Percentiles rank a stretch among this genome's conserved stretches.
phyloP scores from a whole-genome alignment of 1,140 invertebrate species.

The Bombus breviceps region DNA sequence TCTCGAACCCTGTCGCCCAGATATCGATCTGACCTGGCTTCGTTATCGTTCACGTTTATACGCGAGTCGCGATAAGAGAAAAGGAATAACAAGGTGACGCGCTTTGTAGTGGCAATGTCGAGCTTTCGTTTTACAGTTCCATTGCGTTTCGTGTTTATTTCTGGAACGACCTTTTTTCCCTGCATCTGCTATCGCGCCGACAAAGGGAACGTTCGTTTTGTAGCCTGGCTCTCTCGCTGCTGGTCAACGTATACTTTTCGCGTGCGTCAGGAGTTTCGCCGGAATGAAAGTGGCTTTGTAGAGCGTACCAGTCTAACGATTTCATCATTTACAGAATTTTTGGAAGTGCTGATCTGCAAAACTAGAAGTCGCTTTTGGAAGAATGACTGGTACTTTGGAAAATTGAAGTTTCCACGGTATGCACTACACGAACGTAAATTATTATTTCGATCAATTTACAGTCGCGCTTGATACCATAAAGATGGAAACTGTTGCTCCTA shows the following conservation, averaged over 20 bases:
- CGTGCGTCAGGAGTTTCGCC: background rate
- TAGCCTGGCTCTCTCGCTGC: background rate
- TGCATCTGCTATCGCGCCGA: background rate
- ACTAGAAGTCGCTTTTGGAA: no score
- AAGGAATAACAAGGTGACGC: constrained; percentile 27
- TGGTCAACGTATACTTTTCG: background rate
- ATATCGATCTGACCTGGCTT: constrained; percentile 52
- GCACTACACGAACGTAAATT: background rate
- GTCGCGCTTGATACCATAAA: no score
- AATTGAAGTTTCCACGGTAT: background rate
- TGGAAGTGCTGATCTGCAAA: background rate
- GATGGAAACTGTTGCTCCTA: no score
- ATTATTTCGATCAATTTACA: no score
- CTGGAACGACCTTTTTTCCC: background rate
- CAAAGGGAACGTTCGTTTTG: constrained; percentile 13
- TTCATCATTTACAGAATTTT: background rate
- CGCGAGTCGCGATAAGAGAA: constrained; percentile 26
- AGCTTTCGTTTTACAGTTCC: constrained; percentile 11
- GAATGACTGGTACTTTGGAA: background rate
- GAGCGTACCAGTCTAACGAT: background rate
- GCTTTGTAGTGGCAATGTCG: constrained; percentile 11
- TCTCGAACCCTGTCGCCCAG: background rate
- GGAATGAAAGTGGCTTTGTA: background rate
- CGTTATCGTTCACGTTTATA: constrained; percentile 29
- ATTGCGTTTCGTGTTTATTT: constrained; percentile 31